Percentiles rank a stretch among this genome's conserved stretches.
Conservation (phyloP, 2,113 vertebrate species). For the Romanogobio albipinnatus region DNA sequence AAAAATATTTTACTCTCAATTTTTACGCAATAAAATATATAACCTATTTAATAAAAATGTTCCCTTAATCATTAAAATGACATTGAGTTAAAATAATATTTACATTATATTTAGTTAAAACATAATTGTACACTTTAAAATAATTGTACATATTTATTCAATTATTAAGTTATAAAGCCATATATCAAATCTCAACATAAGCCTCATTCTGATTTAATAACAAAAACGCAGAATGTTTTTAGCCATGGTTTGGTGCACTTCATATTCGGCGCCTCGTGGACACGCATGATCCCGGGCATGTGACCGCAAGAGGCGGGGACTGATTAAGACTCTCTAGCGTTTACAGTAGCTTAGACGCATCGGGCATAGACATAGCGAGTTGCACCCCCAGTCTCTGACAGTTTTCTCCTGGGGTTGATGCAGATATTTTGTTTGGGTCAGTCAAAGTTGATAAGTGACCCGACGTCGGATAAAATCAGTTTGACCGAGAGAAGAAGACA, state of each 20-base stretch:
- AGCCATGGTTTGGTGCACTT: neutral
- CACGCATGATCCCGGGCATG: constrained; percentile 37
- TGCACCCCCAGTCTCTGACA: neutral
- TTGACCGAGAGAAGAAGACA: constrained; percentile 1
- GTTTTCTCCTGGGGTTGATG: neutral
- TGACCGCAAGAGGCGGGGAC: constrained; percentile 38
- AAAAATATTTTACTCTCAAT: neutral
- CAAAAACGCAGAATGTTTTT: neutral
- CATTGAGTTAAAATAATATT: no score
- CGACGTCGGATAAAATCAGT: neutral
- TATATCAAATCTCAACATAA: neutral
- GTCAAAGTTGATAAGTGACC: constrained; percentile 20
- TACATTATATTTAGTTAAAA: neutral
- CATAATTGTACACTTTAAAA: neutral
- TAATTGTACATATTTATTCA: neutral
- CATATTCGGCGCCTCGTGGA: constrained; percentile 9
- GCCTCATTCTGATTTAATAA: neutral
- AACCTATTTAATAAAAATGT: no score
- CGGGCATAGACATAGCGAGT: neutral
- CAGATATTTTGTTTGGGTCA: constrained; percentile 14
- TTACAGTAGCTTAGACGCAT: constrained; percentile 14
- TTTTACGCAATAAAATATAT: neutral
- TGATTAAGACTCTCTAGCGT: neutral
- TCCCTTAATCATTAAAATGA: neutral
- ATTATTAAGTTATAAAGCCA: neutral